These are phyloP conservation scores for Deroptyus accipitrinus DNA, from an alignment of 2,113 vertebrate genomes.

Conservation along the genomic window DNA sequence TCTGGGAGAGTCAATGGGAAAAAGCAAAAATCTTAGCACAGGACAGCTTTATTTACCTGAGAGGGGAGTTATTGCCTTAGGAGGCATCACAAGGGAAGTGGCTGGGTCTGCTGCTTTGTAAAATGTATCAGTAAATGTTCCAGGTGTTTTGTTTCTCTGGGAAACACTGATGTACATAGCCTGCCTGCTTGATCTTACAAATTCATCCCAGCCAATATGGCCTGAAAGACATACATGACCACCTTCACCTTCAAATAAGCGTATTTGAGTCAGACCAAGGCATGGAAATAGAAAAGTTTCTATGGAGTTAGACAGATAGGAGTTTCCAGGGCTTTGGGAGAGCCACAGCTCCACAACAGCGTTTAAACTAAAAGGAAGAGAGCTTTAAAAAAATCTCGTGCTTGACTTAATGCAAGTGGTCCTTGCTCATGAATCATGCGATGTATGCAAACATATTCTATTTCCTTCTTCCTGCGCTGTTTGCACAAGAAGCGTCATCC, in stretches of 20 bases:
- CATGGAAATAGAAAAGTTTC: background rate
- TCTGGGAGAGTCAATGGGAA: background rate
- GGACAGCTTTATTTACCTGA: background rate
- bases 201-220: background rate
- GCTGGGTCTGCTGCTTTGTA: background rate
- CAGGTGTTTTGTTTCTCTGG: background rate
- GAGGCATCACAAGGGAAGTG: background rate
- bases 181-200: background rate
- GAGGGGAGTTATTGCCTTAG: background rate
- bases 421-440: rapidly evolving
- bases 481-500: background rate
- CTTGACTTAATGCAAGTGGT: background rate
- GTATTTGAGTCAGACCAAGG: background rate
- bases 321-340: background rate
- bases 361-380: background rate
- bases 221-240: background rate
- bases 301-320: background rate
- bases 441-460: background rate
- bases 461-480: background rate
- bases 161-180: background rate
- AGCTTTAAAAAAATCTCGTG: background rate
- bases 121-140: background rate
- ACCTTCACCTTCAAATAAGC: background rate
- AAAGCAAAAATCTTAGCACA: background rate
- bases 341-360: background rate